Percentiles rank a stretch among this genome's conserved stretches.
Conservation (phyloP, 2,888 invertebrate genomes). For the Parnassius smintheus region DNA sequence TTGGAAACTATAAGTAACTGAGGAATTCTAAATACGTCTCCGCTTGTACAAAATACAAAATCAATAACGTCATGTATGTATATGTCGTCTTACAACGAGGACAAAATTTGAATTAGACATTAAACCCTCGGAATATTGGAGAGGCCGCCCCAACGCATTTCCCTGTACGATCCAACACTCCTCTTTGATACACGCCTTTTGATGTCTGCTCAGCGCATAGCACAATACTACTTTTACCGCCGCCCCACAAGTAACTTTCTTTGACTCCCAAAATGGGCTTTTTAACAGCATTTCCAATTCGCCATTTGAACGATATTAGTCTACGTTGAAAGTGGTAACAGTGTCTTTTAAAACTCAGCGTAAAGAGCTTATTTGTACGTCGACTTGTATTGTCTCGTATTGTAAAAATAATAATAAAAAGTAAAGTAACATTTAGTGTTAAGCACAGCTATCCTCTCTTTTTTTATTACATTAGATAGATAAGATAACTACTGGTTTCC, state of each 20-base stretch:
- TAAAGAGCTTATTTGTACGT: no score
- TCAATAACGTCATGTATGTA: conserved; percentile 23
- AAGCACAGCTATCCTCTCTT: no score
- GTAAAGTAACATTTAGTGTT: no score
- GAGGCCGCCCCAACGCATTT: conserved; percentile 53
- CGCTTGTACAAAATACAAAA: conserved; percentile 16
- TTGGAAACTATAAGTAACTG: neutral
- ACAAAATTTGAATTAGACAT: conserved; percentile 63
- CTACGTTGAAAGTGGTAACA: neutral
- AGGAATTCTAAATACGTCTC: conserved; percentile 10
- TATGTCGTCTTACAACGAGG: conserved; percentile 40
- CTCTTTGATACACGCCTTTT: conserved; percentile 74
- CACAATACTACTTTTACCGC: conserved; percentile 67
- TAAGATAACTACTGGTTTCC: no score
- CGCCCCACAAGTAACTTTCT: conserved; percentile 58
- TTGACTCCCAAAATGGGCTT: conserved; percentile 52
- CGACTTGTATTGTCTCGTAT: no score
- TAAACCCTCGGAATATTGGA: conserved; percentile 52
- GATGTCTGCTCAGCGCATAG: conserved; percentile 64
- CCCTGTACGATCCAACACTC: conserved; percentile 56
- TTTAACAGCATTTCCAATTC: conserved; percentile 47
- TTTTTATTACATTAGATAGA: no score
- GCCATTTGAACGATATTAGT: conserved; percentile 2
- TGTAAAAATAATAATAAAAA: no score
- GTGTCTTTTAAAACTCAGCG: no score